A percentile compares a stretch with the other conserved stretches of the same genome.
phyloP scores from a whole-genome alignment of 2,888 invertebrate genomes.

The Adelognathus sp. region DNA sequence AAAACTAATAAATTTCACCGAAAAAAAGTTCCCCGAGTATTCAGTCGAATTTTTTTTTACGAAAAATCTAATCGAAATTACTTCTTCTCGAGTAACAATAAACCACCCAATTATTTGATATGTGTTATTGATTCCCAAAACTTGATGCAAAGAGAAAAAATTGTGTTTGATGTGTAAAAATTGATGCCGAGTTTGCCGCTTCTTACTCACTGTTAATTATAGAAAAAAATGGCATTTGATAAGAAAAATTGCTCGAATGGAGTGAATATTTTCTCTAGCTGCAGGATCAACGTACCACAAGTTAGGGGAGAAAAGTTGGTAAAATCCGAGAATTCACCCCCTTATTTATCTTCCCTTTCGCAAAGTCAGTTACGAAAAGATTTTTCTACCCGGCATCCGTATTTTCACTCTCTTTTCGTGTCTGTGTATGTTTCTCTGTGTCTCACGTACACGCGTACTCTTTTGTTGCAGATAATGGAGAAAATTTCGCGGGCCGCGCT shows the following conservation, averaged over 20 bases:
- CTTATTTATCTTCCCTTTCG: background rate
- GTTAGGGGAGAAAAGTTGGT: background rate
- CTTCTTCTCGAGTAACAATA: no score
- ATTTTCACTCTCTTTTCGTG: background rate
- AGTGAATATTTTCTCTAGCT: background rate
- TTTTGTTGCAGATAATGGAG: slow-evolving; percentile 60
- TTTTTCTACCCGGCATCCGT: background rate
- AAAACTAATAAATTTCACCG: no score
- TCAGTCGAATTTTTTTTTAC: no score
- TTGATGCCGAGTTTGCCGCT: background rate
- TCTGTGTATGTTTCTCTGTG: background rate
- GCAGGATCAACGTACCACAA: background rate
- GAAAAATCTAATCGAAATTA: no score
- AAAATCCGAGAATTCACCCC: background rate
- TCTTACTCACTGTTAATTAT: background rate
- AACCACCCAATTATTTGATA: no score
- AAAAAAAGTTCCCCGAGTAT: no score
- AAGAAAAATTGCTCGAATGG: background rate
- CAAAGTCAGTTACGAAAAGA: background rate
- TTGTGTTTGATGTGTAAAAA: background rate
- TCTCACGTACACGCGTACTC: background rate
- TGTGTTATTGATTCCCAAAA: no score
- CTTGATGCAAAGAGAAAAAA: background rate
- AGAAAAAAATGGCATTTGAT: no score
- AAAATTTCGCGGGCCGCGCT: slow-evolving; percentile 43